Base-by-base conservation (phyloP, 2,888 invertebrate species). In the Agapostemon virescens region DNA sequence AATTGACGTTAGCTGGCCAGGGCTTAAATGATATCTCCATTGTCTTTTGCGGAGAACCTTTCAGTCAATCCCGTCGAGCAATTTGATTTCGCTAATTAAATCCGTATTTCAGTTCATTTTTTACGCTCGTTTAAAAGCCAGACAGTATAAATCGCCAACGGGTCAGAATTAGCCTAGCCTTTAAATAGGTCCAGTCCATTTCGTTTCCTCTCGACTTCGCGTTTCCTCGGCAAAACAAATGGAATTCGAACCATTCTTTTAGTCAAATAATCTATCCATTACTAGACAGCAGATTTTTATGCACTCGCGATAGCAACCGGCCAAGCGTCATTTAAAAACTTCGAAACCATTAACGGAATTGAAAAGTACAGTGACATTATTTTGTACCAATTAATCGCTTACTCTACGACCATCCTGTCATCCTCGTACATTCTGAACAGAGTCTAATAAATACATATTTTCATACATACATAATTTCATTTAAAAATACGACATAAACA, bases 21-120 rank as follows among this genome's bases (percentile, higher is more conserved):
- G 30, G 45, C 63, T 49, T 64, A 85, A 87, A 81, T 85, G 85
- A 85, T 85, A 83, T 81, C 81, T 87, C 85, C 79, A 76, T 75
- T 85, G 87, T 83, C 87, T 82, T 83, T 85, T 36, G 26, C 73
- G 63, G 52, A 66, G 68, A 74, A 74, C 77, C 75, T 87, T 86
- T 85, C 83, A 81, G 79, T 87, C 85, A 87, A 87, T 86, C 83
- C 83, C 70, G 74, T 73, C 71, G 58, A 17, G 40, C 76, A 70
- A 82, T 73, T 85, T 80, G 80, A 81, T 85, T 75, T 61, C 72
- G 77, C 81, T 77, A 87, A 86, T 87, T 83, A 87, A 85, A 79
- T 72, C 85, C 75, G 78, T 74, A 87, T 86, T 81, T 78, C 66
- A 74, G 75, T 36, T 79, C 71, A 81, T 86, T 83, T 86, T 85